Evolutionary conservation across 2,797 vertebrate genomes (phyloP).

Genomic region (Florisuga fusca): DNA sequence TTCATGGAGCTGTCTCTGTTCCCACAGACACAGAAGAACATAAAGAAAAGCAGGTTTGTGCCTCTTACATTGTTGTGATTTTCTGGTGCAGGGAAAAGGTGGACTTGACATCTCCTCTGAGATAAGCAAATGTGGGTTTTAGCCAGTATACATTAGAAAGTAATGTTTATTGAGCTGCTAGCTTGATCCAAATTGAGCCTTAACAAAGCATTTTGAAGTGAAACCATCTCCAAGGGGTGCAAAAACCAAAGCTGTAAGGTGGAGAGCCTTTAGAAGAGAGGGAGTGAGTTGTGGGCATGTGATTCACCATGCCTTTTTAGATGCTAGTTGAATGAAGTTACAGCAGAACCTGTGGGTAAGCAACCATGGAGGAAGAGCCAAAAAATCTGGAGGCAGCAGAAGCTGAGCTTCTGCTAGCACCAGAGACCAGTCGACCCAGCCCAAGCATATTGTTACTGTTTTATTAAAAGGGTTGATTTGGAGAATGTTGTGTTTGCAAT

Average conservation of each 20-base stretch:
- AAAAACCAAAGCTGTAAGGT: neutral
- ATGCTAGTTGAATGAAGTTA: conserved; percentile 1
- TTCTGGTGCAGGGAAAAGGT: neutral
- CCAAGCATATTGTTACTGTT: conserved; percentile 76
- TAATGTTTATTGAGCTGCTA: neutral
- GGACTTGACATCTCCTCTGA: neutral
- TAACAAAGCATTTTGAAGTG: neutral
- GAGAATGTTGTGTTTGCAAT: conserved; percentile 79
- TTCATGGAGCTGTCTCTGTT: neutral
- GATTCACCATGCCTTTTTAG: neutral
- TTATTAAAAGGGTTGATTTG: conserved; percentile 78
- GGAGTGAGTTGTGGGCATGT: neutral
- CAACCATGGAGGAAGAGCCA: conserved; percentile 11
- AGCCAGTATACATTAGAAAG: neutral
- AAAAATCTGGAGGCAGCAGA: conserved; percentile 50
- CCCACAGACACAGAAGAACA: neutral
- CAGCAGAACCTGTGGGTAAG: conserved; percentile 42
- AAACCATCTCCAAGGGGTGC: neutral
- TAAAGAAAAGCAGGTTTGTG: neutral
- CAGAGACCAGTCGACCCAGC: conserved; percentile 51
- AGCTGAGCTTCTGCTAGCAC: conserved; percentile 28
- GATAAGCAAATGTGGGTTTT: neutral
- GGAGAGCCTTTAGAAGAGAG: neutral
- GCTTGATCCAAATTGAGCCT: neutral
- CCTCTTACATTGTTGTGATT: neutral